A percentile compares a stretch with the other conserved stretches of the same genome.
These are phyloP conservation scores for Plebejus argus DNA, from an alignment of 2,888 invertebrate genomes.

Conservation along the genomic window DNA sequence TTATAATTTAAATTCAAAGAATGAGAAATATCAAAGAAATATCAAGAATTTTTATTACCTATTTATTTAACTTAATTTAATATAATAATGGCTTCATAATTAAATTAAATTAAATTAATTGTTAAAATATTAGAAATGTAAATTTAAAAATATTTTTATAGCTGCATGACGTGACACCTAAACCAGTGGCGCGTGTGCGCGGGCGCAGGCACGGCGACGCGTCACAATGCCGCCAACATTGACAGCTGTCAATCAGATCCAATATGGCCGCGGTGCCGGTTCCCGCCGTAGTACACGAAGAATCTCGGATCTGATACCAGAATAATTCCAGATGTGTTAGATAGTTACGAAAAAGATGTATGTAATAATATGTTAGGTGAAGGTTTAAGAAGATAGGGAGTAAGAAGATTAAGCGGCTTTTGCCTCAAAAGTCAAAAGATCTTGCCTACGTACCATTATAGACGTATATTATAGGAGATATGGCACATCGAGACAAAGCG, in stretches of 20 bases:
- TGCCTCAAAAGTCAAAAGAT: neutral
- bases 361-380: slow-evolving; percentile 38
- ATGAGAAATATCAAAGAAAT: too few relatives aligned
- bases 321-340: slow-evolving; percentile 54
- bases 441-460: too few relatives aligned
- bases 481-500: too few relatives aligned
- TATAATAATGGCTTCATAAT: too few relatives aligned
- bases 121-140: too few relatives aligned
- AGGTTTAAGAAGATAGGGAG: neutral
- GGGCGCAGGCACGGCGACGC: slow-evolving; percentile 72
- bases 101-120: too few relatives aligned
- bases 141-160: slow-evolving; percentile 39
- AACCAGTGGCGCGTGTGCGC: slow-evolving; percentile 57
- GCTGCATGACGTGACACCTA: slow-evolving; percentile 50
- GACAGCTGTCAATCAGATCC: slow-evolving; percentile 80
- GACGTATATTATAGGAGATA: too few relatives aligned
- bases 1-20: too few relatives aligned
- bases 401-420: neutral
- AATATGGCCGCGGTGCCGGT: slow-evolving; percentile 76
- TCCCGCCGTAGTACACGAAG: slow-evolving; percentile 53
- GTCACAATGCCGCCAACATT: slow-evolving; percentile 78
- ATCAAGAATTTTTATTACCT: too few relatives aligned
- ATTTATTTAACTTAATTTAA: too few relatives aligned
- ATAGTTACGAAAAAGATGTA: slow-evolving; percentile 51
- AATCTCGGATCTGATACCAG: slow-evolving; percentile 55